Evolutionary conservation across 2,113 vertebrate species (phyloP).

Genomic region (Furnarius figulus): DNA sequence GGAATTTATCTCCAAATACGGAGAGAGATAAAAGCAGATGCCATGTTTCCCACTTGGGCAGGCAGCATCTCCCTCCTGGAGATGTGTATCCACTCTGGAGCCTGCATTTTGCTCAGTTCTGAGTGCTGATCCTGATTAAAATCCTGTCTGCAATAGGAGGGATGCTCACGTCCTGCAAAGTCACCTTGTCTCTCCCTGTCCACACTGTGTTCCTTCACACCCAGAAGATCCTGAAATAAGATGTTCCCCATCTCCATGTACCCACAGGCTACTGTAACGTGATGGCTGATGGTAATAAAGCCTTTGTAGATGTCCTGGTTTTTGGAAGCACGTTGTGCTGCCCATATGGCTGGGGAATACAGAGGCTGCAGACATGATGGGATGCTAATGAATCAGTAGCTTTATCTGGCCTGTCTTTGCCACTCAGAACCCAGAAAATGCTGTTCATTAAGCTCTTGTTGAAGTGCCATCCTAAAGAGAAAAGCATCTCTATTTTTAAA

Average conservation of each 20-base stretch:
- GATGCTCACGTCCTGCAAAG: background rate
- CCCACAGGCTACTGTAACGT: background rate
- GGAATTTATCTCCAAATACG: background rate
- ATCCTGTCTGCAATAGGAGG: background rate
- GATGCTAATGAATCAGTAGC: constrained; percentile 22
- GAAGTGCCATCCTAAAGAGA: background rate
- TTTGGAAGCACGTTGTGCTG: background rate
- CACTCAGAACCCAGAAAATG: background rate
- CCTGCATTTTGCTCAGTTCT: background rate
- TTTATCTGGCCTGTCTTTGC: background rate
- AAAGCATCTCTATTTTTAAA: background rate
- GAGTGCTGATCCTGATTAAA: fast-evolving
- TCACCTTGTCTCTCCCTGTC: background rate
- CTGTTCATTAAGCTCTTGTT: background rate
- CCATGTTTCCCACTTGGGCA: background rate
- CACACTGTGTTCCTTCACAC: background rate
- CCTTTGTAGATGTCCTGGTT: background rate
- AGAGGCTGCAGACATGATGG: background rate
- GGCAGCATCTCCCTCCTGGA: background rate
- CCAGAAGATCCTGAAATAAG: background rate
- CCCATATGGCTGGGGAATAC: constrained; percentile 40
- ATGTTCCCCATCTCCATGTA: background rate
- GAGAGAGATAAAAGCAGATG: background rate
- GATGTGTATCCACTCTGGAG: background rate
- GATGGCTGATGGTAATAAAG: background rate